Evolutionary conservation across 1,140 invertebrate species (phyloP).

Genomic region (Cyclargus thomasi): DNA sequence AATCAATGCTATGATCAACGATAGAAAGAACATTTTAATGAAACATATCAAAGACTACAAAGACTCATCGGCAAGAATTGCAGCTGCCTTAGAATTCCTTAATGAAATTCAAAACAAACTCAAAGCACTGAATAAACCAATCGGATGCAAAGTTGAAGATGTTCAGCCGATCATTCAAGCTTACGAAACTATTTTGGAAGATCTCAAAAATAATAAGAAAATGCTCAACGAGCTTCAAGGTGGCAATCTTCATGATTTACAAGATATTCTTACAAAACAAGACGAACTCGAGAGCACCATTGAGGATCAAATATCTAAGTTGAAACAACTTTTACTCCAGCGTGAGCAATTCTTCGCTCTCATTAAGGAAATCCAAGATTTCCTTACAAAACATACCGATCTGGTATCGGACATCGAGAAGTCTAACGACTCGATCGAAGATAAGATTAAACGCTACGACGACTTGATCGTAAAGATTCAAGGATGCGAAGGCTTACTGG

Average conservation of each 20-base stretch:
- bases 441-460: constrained; percentile 92
- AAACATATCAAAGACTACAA: constrained; percentile 87
- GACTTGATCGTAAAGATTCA: constrained; percentile 89
- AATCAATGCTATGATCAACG: constrained; percentile 84
- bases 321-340: constrained; percentile 85
- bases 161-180: constrained; percentile 85
- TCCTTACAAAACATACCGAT: constrained; percentile 91
- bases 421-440: constrained; percentile 84
- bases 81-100: constrained; percentile 87
- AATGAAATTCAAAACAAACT: constrained; percentile 88
- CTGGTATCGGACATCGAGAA: constrained; percentile 90
- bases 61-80: constrained; percentile 84
- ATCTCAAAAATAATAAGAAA: constrained; percentile 86
- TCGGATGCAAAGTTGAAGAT: constrained; percentile 89
- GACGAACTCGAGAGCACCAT: constrained; percentile 88
- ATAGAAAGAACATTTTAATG: constrained; percentile 82
- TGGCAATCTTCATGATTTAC: constrained; percentile 84
- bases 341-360: constrained; percentile 91
- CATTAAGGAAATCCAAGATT: constrained; percentile 89
- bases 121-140: constrained; percentile 87
- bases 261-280: constrained; percentile 86
- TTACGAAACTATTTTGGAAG: constrained; percentile 87
- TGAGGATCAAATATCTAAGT: constrained; percentile 87
- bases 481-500: constrained; percentile 90
- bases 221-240: constrained; percentile 87